These are phyloP conservation scores for Oedothorax gibbosus DNA, from an alignment of 1,140 invertebrate species.

Conservation along the genomic window DNA sequence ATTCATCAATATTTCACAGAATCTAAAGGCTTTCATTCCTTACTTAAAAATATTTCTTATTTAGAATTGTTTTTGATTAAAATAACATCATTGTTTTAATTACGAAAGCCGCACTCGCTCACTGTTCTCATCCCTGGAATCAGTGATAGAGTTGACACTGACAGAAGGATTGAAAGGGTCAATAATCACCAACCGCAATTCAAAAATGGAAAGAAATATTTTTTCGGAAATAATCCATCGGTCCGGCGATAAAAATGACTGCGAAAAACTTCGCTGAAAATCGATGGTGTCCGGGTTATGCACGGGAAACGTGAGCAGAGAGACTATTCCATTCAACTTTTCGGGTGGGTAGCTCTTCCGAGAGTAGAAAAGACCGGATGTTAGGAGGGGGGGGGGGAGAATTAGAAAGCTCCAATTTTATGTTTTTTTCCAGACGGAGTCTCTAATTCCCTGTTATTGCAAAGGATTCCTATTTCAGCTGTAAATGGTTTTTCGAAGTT, in stretches of 20 bases:
- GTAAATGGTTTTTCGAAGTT: too few species aligned
- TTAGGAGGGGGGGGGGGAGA: not conserved
- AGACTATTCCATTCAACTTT: slow-evolving; percentile 54
- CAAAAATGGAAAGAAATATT: too few species aligned
- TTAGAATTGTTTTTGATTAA: not conserved
- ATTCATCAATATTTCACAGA: too few species aligned
- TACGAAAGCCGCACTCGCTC: slow-evolving; percentile 28
- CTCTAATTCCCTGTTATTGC: too few species aligned
- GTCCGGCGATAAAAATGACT: not conserved
- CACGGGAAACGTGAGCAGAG: slow-evolving; percentile 6
- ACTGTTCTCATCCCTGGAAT: slow-evolving; percentile 27
- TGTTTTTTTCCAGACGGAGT: too few species aligned
- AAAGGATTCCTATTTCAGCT: too few species aligned
- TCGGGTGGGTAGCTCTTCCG: slow-evolving; percentile 37
- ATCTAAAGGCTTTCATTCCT: too few species aligned
- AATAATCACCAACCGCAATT: not conserved
- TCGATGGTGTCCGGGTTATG: not conserved
- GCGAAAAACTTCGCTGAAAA: too few species aligned
- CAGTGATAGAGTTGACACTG: slow-evolving; percentile 31
- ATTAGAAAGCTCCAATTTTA: not conserved
- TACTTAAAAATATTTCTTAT: too few species aligned
- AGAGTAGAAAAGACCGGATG: not conserved
- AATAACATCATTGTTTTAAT: slow-evolving; percentile 45
- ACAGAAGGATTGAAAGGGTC: slow-evolving; percentile 11
- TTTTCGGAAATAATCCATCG: not conserved